A percentile compares a stretch with the other conserved stretches of the same genome.
phyloP scores from a whole-genome alignment of 2,888 invertebrate genomes.

The Acrobeloides nanus region DNA sequence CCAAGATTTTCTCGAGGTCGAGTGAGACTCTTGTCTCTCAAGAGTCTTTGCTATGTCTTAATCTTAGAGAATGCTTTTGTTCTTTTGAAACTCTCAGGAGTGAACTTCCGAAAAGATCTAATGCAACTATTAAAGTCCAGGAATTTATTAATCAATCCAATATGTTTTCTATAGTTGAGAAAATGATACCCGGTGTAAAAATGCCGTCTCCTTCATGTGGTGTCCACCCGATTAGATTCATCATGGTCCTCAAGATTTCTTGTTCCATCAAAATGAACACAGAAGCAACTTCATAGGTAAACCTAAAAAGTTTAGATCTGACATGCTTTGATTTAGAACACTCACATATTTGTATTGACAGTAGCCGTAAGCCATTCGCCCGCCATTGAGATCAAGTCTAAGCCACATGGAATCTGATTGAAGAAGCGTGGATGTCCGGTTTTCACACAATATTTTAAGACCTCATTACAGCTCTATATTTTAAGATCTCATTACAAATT shows the following conservation, averaged over 20 bases:
- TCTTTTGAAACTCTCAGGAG: no score
- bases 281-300: slow-evolving; percentile 97
- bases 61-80: no score
- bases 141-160: no score
- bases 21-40: no score
- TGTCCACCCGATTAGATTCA: slow-evolving; percentile 75
- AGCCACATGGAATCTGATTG: slow-evolving; percentile 89
- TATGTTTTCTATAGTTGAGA: no score
- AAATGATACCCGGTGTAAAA: slow-evolving; percentile 74
- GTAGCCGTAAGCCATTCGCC: slow-evolving; percentile 98
- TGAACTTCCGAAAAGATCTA: no score
- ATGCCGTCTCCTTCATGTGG: slow-evolving; percentile 88
- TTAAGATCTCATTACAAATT: background rate
- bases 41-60: no score
- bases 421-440: slow-evolving; percentile 87
- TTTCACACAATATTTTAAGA: slow-evolving; percentile 46
- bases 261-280: slow-evolving; percentile 98
- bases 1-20: no score
- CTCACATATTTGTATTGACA: slow-evolving; percentile 91
- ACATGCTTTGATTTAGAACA: slow-evolving; percentile 1
- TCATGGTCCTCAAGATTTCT: slow-evolving; percentile 85
- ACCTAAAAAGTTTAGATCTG: no score
- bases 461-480: slow-evolving; percentile 52
- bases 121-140: no score
- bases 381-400: slow-evolving; percentile 90